phyloP scores from a whole-genome alignment of 2,888 invertebrate species.

The Andrena chrysosceles region DNA sequence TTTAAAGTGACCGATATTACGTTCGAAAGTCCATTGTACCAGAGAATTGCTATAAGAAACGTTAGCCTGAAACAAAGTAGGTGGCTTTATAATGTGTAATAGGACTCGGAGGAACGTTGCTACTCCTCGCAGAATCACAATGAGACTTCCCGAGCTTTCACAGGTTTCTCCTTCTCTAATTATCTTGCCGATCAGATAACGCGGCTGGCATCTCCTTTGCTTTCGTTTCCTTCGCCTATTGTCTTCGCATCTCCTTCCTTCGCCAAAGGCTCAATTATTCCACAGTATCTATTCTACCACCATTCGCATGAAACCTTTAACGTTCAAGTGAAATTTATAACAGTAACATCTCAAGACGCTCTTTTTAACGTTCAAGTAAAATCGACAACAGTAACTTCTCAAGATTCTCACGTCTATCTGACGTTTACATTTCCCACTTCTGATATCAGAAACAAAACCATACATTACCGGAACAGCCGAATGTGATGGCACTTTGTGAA shows the following conservation, averaged over 20 bases:
- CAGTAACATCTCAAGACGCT: slow-evolving; percentile 1
- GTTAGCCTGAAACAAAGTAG: not conserved
- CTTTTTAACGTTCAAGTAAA: too few relatives aligned
- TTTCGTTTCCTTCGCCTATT: slow-evolving; percentile 5
- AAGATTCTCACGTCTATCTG: too few relatives aligned
- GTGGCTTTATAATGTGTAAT: slow-evolving; percentile 11
- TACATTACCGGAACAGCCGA: too few relatives aligned
- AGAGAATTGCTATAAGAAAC: not conserved
- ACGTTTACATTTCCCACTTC: too few relatives aligned
- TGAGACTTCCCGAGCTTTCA: slow-evolving; percentile 16
- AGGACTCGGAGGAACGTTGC: not conserved
- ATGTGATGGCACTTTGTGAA: too few relatives aligned
- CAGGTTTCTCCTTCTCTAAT: slow-evolving; percentile 27
- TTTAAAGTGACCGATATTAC: slow-evolving; percentile 24
- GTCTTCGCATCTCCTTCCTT: not conserved
- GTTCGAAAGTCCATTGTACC: not conserved
- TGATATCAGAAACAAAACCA: too few relatives aligned
- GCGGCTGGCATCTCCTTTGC: slow-evolving; percentile 6
- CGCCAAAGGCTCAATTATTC: not conserved
- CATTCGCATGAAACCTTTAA: too few relatives aligned
- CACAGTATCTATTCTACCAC: too few relatives aligned
- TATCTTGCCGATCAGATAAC: slow-evolving; percentile 40
- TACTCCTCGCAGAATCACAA: slow-evolving; percentile 6
- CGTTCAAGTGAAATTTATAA: not conserved
- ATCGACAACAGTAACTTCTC: too few relatives aligned